Evolutionary conservation across 2,797 vertebrate species (phyloP).

Genomic region (Vespertilio murinus): DNA sequence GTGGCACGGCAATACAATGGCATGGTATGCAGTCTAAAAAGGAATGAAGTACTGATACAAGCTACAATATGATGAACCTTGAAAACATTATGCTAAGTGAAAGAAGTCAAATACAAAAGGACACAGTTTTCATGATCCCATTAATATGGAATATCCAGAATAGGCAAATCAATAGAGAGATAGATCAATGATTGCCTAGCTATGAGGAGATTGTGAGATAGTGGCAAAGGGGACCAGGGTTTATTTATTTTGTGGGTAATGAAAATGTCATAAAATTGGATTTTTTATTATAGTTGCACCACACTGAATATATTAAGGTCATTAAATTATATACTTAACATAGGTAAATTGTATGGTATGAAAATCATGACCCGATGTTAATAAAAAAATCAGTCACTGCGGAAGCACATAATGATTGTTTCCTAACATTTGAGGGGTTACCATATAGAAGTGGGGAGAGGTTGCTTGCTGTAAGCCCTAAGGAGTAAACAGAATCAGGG

Average conservation of each 20-base stretch:
- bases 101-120: neutral
- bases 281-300: neutral
- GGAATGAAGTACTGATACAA: neutral
- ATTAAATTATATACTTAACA: neutral
- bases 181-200: neutral
- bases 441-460: neutral
- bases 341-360: neutral
- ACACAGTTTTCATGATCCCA: conserved; percentile 19
- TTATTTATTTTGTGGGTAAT: neutral
- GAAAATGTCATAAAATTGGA: conserved; percentile 42
- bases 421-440: conserved; percentile 28
- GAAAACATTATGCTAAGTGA: conserved; percentile 36
- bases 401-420: conserved; percentile 10
- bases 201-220: neutral
- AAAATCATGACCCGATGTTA: conserved; percentile 35
- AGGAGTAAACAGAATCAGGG: neutral
- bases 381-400: conserved; percentile 6
- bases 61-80: neutral
- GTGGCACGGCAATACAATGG: neutral
- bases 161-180: neutral
- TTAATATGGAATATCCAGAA: neutral
- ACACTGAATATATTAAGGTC: neutral
- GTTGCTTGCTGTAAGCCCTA: neutral
- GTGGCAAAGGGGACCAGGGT: neutral
- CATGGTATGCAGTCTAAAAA: neutral